phyloP scores from a whole-genome alignment of 2,888 invertebrate species.

The Zaprionus bogoriensis region DNA sequence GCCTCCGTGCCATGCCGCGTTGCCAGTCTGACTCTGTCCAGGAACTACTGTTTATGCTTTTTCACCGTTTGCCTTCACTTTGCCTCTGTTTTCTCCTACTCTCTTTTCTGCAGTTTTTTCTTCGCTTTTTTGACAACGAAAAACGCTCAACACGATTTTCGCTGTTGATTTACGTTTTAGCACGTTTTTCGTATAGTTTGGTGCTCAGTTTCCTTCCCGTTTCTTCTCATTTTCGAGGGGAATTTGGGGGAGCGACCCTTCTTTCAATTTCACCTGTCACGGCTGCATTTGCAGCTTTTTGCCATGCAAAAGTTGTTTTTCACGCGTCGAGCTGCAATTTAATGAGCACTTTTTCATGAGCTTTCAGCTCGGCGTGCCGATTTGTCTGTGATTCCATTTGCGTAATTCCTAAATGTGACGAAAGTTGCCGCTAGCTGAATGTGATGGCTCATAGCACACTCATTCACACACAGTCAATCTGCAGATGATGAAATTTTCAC shows the following conservation, averaged over 20 bases:
- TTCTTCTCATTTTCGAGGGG: not conserved
- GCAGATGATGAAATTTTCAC: too few relatives aligned
- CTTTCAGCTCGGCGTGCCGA: conserved; percentile 27
- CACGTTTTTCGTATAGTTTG: conserved; percentile 69
- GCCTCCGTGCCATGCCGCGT: not conserved
- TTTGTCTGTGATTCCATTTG: conserved; percentile 39
- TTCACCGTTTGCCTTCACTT: conserved; percentile 18
- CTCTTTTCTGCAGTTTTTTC: conserved; percentile 13
- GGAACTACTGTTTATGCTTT: conserved; percentile 60
- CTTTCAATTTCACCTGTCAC: conserved; percentile 53
- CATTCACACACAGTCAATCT: too few relatives aligned
- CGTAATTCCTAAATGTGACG: conserved; percentile 24
- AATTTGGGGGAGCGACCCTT: conserved; percentile 4
- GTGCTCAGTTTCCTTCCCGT: conserved; percentile 18
- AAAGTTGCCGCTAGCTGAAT: conserved; percentile 23
- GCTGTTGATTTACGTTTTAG: conserved; percentile 76
- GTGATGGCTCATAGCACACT: not conserved
- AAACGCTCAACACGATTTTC: conserved; percentile 75
- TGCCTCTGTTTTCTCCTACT: not conserved
- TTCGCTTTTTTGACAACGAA: conserved; percentile 46
- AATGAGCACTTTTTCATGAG: conserved; percentile 59
- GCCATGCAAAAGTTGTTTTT: conserved; percentile 45
- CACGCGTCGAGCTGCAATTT: conserved; percentile 48
- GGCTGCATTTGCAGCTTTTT: conserved; percentile 53
- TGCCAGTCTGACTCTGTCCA: not conserved